These are phyloP conservation scores for Tamias sibiricus DNA, from an alignment of 2,113 vertebrate genomes.

Conservation along the genomic window DNA sequence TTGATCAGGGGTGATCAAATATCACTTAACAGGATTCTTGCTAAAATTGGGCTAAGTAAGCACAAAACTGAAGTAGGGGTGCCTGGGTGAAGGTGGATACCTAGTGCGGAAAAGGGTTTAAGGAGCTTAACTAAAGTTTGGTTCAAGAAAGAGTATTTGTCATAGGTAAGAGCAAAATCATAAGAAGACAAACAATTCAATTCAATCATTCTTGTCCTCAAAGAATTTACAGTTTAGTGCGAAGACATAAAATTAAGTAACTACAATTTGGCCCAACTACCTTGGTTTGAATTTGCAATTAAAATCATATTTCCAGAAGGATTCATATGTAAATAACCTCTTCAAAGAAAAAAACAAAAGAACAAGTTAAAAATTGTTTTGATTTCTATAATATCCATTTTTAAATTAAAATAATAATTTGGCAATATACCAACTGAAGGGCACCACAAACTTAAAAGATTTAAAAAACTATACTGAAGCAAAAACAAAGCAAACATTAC, in stretches of 20 bases:
- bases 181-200: not conserved
- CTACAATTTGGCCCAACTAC: not conserved
- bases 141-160: not conserved
- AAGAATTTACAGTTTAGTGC: not conserved
- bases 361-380: constrained; percentile 43
- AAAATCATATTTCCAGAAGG: constrained; percentile 26
- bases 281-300: constrained; percentile 43
- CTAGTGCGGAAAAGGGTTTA: not conserved
- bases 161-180: not conserved
- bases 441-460: not conserved
- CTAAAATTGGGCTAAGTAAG: not conserved
- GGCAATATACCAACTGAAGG: not conserved
- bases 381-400: not conserved
- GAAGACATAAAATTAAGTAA: constrained; percentile 27
- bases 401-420: constrained; percentile 6
- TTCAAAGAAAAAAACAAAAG: not conserved
- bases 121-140: not conserved
- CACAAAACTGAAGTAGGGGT: not conserved
- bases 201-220: not conserved
- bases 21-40: not conserved
- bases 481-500: constrained; percentile 16
- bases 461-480: not conserved
- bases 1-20: not conserved
- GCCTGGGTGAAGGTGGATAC: too few species aligned
- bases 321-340: constrained; percentile 17